phyloP scores from a whole-genome alignment of 1,140 invertebrate genomes.

The Lepidurus apus region DNA sequence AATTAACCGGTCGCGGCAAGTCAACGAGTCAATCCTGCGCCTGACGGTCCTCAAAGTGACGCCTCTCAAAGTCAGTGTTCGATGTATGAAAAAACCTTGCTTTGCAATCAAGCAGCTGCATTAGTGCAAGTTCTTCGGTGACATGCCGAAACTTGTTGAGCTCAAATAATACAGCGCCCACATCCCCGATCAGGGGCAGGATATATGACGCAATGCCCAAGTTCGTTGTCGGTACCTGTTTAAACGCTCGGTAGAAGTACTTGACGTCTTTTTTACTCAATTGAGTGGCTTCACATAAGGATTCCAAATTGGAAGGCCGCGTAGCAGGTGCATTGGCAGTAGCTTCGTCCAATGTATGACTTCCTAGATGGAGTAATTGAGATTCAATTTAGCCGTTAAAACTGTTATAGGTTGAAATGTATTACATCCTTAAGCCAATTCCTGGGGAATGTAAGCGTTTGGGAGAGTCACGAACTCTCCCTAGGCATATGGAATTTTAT shows the following conservation, averaged over 20 bases:
- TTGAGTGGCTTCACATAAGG: slow-evolving; percentile 30
- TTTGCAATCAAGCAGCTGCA: no score
- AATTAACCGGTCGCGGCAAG: no score
- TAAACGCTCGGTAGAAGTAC: slow-evolving; percentile 33
- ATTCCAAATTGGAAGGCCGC: slow-evolving; percentile 7
- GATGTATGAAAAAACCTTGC: no score
- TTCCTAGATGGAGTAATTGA: background rate
- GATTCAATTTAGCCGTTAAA: background rate
- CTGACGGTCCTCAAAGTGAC: no score
- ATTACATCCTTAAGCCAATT: background rate
- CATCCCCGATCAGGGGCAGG: background rate
- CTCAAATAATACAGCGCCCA: background rate
- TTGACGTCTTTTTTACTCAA: slow-evolving; percentile 32
- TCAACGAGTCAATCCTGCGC: no score
- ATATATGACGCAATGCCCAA: background rate
- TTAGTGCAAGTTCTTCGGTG: background rate
- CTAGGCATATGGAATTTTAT: no score
- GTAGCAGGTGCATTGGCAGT: background rate
- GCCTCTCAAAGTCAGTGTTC: no score
- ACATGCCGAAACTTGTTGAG: slow-evolving; percentile 2
- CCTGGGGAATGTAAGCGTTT: background rate
- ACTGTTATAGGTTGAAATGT: background rate
- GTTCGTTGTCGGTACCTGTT: slow-evolving; percentile 27
- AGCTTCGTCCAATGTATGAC: background rate
- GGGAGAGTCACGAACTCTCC: no score